phyloP scores from a whole-genome alignment of 2,797 vertebrate species.

The Diceros bicornis region DNA sequence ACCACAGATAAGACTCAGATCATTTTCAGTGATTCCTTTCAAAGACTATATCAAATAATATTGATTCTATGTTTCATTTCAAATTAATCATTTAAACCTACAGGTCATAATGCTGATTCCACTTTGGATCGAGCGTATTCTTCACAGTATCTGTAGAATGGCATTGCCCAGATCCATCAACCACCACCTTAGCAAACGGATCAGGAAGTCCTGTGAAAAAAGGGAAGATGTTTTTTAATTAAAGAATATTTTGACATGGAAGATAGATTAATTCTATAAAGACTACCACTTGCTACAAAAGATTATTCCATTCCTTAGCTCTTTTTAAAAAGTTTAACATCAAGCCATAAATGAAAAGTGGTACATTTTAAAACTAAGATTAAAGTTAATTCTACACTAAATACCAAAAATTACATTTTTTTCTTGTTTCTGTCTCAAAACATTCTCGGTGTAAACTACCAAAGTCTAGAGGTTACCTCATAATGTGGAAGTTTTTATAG shows the following conservation, averaged over 20 bases:
- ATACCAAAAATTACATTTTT: constrained; percentile 52
- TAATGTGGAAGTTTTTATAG: constrained; percentile 35
- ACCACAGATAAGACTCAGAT: constrained; percentile 55
- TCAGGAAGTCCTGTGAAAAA: constrained; percentile 95
- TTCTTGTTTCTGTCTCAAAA: constrained; percentile 13
- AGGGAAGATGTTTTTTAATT: constrained; percentile 64
- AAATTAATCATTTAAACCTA: constrained; percentile 91
- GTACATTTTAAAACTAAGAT: constrained; percentile 53
- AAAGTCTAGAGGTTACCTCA: neutral
- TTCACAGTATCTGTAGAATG: constrained; percentile 99
- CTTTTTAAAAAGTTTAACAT: constrained; percentile 16
- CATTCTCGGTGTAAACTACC: constrained; percentile 50
- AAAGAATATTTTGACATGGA: constrained; percentile 72
- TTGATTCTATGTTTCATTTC: constrained; percentile 84
- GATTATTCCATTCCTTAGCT: constrained; percentile 26
- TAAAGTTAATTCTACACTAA: constrained; percentile 58
- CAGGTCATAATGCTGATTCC: constrained; percentile 99
- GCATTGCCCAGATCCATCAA: constrained; percentile 99
- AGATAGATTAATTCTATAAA: constrained; percentile 65
- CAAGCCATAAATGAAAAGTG: constrained; percentile 21
- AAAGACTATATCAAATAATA: constrained; percentile 77
- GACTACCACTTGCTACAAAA: constrained; percentile 51
- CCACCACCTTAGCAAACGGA: constrained; percentile 98
- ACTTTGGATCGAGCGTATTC: constrained; percentile 99
- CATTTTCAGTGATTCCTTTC: constrained; percentile 67